Evolutionary conservation across 2,888 invertebrate species (phyloP).

Genomic region (Stegophylla sp.): DNA sequence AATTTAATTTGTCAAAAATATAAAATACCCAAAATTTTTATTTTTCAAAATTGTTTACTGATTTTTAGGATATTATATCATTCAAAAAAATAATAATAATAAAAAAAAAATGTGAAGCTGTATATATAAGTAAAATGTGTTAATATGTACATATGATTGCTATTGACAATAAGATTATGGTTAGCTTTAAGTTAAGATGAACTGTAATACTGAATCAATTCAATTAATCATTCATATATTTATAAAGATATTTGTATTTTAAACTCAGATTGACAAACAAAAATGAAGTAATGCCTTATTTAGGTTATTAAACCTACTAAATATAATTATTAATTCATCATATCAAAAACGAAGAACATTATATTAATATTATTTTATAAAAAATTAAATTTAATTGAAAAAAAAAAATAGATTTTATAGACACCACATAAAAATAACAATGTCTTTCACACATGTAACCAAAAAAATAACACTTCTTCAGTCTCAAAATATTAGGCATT

Average conservation of each 20-base stretch:
- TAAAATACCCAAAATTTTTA: too few relatives aligned
- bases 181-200: neutral
- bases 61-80: neutral
- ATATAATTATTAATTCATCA: neutral
- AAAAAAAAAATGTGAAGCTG: too few relatives aligned
- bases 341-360: too few relatives aligned
- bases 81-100: too few relatives aligned
- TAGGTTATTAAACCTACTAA: too few relatives aligned
- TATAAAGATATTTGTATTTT: too few relatives aligned
- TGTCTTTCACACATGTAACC: neutral
- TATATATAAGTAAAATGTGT: too few relatives aligned
- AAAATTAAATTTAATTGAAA: too few relatives aligned
- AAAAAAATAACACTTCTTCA: neutral
- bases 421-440: constrained; percentile 17
- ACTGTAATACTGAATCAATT: neutral
- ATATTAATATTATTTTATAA: too few relatives aligned
- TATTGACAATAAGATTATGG: neutral
- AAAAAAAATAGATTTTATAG: neutral
- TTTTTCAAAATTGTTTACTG: neutral
- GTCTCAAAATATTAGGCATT: neutral
- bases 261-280: too few relatives aligned
- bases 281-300: too few relatives aligned
- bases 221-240: neutral
- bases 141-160: neutral
- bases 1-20: neutral